Conservation (phyloP, 2,888 invertebrate genomes). For the Acanthacorydalis orientalis region DNA sequence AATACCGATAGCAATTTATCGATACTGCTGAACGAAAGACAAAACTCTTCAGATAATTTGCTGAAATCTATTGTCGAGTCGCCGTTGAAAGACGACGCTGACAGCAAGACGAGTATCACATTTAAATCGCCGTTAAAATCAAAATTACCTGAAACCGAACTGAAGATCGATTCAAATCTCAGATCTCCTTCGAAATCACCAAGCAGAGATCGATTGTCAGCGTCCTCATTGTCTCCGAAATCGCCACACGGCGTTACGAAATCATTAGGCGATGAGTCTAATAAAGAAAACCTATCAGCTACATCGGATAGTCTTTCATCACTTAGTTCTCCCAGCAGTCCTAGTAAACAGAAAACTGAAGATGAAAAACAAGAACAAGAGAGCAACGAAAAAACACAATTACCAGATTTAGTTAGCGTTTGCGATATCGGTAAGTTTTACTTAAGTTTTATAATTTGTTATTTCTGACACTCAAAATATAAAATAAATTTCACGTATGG, state of each 20-base stretch:
- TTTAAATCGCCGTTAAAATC: slow-evolving; percentile 15
- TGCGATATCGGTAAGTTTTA: background rate
- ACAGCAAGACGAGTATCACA: slow-evolving; percentile 17
- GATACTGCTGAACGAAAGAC: background rate
- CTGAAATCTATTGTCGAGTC: background rate
- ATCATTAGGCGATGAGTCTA: slow-evolving; percentile 22
- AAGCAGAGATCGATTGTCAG: slow-evolving; percentile 12
- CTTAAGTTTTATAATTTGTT: slow-evolving; percentile 19
- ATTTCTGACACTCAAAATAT: background rate
- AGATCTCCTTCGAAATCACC: background rate
- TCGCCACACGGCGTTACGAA: slow-evolving; percentile 30
- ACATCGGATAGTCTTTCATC: slow-evolving; percentile 27
- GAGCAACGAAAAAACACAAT: slow-evolving; percentile 29
- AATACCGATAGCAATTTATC: background rate
- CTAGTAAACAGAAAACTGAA: slow-evolving; percentile 28
- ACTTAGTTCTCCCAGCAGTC: slow-evolving; percentile 26
- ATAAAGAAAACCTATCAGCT: slow-evolving; percentile 22
- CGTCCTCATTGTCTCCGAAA: slow-evolving; percentile 12
- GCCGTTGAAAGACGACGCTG: slow-evolving; percentile 15
- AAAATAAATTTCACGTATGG: too few relatives aligned
- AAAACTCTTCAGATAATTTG: background rate
- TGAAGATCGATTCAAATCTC: background rate
- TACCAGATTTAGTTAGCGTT: slow-evolving; percentile 14
- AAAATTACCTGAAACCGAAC: background rate
- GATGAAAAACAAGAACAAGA: slow-evolving; percentile 38